Evolutionary conservation across 1,140 invertebrate genomes (phyloP).

Genomic region (Macrocentrus cingulum): DNA sequence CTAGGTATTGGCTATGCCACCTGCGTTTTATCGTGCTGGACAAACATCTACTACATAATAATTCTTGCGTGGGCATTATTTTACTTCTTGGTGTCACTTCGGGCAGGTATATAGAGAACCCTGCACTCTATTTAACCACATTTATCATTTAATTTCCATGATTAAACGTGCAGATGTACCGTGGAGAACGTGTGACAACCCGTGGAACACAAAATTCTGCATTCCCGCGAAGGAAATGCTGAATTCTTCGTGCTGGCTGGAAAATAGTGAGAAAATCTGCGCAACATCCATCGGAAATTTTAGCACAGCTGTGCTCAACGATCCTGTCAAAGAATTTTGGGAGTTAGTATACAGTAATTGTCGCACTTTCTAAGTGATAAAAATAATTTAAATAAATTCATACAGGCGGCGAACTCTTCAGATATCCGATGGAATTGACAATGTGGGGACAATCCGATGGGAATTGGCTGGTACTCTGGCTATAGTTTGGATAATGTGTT

Average conservation of each 20-base stretch:
- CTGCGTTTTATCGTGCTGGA: slow-evolving; percentile 98
- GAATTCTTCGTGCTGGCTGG: not conserved
- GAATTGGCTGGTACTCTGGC: slow-evolving; percentile 86
- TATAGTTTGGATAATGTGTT: slow-evolving; percentile 90
- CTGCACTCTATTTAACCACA: not conserved
- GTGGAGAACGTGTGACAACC: slow-evolving; percentile 93
- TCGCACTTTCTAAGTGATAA: not conserved
- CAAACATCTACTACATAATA: slow-evolving; percentile 99
- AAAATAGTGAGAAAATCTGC: slow-evolving; percentile 64
- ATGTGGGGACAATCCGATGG: slow-evolving; percentile 83
- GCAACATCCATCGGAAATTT: slow-evolving; percentile 71
- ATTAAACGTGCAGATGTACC: slow-evolving; percentile 58
- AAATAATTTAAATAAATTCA: slow-evolving; percentile 1
- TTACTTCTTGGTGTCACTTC: slow-evolving; percentile 93
- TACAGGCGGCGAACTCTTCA: slow-evolving; percentile 81
- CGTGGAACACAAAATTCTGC: slow-evolving; percentile 86
- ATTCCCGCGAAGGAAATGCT: slow-evolving; percentile 47
- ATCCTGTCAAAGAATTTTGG: slow-evolving; percentile 96
- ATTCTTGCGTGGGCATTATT: slow-evolving; percentile 97
- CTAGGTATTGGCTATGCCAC: slow-evolving; percentile 90
- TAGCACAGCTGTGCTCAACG: slow-evolving; percentile 69
- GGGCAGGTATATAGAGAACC: slow-evolving; percentile 69
- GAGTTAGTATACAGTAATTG: slow-evolving; percentile 69
- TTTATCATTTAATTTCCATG: no score
- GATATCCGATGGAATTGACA: slow-evolving; percentile 83